Conservation (phyloP, 2,113 vertebrate genomes). For the Caranx ignobilis region DNA sequence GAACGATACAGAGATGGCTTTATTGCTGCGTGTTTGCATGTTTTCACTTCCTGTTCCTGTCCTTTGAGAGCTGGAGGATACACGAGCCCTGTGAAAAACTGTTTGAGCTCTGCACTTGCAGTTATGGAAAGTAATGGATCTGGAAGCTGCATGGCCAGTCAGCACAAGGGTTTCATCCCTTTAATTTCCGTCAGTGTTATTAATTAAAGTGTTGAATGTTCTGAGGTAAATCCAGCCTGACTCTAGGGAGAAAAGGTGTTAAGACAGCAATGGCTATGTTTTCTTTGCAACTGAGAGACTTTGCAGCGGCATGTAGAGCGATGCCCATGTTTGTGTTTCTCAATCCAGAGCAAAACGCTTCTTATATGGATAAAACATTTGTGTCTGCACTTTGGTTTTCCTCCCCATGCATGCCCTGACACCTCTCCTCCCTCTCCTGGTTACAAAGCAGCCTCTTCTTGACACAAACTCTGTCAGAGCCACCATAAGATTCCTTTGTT, state of each 20-base stretch:
- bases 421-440: conserved; percentile 6
- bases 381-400: not conserved
- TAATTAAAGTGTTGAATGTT: conserved; percentile 62
- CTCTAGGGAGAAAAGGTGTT: conserved; percentile 53
- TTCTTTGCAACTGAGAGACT: conserved; percentile 21
- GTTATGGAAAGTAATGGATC: not conserved
- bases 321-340: not conserved
- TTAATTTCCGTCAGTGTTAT: conserved; percentile 69
- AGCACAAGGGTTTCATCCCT: conserved; percentile 23
- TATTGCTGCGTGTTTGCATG: conserved; percentile 29
- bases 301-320: conserved; percentile 7
- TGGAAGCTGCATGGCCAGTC: conserved; percentile 1
- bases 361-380: conserved; percentile 5
- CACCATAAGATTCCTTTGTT: conserved; percentile 37
- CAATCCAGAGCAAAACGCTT: not conserved
- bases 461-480: conserved; percentile 12
- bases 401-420: not conserved
- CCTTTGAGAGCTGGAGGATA: conserved; percentile 46
- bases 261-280: conserved; percentile 39
- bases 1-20: conserved; percentile 45
- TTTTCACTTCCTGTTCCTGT: conserved; percentile 46
- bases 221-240: conserved; percentile 61
- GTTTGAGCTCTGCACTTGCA: conserved; percentile 11
- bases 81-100: conserved; percentile 43
- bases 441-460: conserved; percentile 41